Conservation (phyloP, 2,797 vertebrate species). For the Ispidina lecontei region DNA sequence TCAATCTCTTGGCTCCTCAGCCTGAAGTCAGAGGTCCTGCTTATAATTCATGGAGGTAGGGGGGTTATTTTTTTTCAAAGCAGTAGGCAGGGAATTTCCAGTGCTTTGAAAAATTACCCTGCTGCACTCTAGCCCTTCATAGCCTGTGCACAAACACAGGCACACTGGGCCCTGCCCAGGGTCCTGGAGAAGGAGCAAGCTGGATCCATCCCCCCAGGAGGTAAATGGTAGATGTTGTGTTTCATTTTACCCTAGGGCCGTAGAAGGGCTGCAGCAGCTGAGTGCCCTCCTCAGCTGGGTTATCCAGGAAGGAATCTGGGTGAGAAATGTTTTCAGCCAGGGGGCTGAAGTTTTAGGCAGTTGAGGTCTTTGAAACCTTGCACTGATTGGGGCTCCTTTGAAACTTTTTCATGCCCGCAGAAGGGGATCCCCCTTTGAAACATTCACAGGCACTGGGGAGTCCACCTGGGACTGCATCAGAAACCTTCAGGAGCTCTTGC, state of each 20-base stretch:
- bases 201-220: slow-evolving; percentile 42
- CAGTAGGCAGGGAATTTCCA: slow-evolving; percentile 32
- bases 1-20: background rate
- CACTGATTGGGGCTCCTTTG: slow-evolving; percentile 45
- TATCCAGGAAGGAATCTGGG: slow-evolving; percentile 39
- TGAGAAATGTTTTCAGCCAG: slow-evolving; percentile 47
- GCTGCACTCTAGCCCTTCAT: slow-evolving; percentile 36
- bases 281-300: slow-evolving; percentile 2
- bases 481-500: slow-evolving; percentile 40
- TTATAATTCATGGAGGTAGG: slow-evolving; percentile 40
- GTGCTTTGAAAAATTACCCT: slow-evolving; percentile 59
- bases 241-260: slow-evolving; percentile 17
- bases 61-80: slow-evolving; percentile 35
- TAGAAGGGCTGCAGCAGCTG: slow-evolving; percentile 5
- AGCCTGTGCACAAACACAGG: slow-evolving; percentile 53
- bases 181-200: slow-evolving; percentile 36
- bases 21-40: background rate
- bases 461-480: slow-evolving; percentile 33
- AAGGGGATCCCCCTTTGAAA: slow-evolving; percentile 62
- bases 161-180: background rate
- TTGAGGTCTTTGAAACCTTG: slow-evolving; percentile 56
- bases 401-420: slow-evolving; percentile 43
- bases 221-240: slow-evolving; percentile 35
- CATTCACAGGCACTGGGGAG: slow-evolving; percentile 41
- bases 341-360: slow-evolving; percentile 6